phyloP scores from a whole-genome alignment of 2,113 vertebrate genomes.

The Neolamprologus modestus region DNA sequence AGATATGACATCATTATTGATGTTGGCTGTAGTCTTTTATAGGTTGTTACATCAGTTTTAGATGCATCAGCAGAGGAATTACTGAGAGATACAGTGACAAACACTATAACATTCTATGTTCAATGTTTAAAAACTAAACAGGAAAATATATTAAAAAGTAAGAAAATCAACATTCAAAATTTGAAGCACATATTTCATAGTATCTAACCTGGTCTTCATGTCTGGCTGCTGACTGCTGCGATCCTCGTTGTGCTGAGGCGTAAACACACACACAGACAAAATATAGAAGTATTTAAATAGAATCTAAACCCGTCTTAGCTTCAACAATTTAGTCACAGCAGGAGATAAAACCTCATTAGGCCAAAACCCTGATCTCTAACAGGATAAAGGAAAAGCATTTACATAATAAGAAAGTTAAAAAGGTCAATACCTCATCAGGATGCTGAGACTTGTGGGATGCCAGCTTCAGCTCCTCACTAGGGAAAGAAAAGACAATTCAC shows the following conservation, averaged over 20 bases:
- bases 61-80: background rate
- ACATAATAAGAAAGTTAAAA: background rate
- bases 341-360: background rate
- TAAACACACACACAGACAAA: conserved; percentile 29
- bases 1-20: background rate
- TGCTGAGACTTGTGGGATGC: conserved; percentile 84
- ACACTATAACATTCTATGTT: background rate
- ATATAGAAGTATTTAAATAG: conserved; percentile 14
- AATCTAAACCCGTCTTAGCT: conserved; percentile 34
- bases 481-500: background rate
- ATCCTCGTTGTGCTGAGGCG: conserved; percentile 76
- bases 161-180: background rate
- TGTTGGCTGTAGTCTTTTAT: background rate
- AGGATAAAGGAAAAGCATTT: background rate
- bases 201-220: conserved; percentile 88
- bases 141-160: background rate
- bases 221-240: conserved; percentile 79
- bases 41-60: background rate
- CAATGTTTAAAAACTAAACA: background rate
- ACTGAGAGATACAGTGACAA: background rate
- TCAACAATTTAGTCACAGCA: conserved; percentile 5
- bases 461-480: conserved; percentile 88
- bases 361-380: background rate
- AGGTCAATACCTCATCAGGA: conserved; percentile 68
- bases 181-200: background rate